Evolutionary conservation across 2,888 invertebrate species (phyloP).

Genomic region (Oeneis ivallda): DNA sequence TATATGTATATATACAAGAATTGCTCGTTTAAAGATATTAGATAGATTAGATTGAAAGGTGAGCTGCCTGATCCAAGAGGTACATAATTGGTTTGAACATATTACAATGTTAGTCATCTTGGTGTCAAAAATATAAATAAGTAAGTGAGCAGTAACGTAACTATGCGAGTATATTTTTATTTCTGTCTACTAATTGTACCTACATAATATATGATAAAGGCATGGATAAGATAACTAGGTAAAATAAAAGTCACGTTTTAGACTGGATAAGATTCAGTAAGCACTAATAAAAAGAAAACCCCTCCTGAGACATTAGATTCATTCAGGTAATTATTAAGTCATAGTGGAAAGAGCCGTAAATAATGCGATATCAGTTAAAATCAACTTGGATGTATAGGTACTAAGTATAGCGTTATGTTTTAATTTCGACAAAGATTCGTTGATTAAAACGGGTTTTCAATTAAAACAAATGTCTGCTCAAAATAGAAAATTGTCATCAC

Average conservation of each 20-base stretch:
- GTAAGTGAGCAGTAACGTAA: background rate
- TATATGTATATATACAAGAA: too few relatives aligned
- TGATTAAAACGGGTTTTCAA: too few relatives aligned
- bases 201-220: conserved; percentile 12
- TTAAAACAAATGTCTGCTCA: too few relatives aligned
- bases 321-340: too few relatives aligned
- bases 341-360: too few relatives aligned
- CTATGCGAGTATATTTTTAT: background rate
- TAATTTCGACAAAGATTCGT: background rate
- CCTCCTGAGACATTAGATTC: background rate
- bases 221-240: conserved; percentile 5
- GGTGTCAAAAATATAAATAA: conserved; percentile 8
- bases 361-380: too few relatives aligned
- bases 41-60: too few relatives aligned
- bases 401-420: background rate
- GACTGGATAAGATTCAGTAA: background rate
- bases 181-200: conserved; percentile 2
- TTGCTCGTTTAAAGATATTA: too few relatives aligned
- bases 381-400: too few relatives aligned
- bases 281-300: background rate
- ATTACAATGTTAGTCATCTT: background rate
- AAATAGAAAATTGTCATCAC: too few relatives aligned
- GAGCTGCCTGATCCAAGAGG: too few relatives aligned
- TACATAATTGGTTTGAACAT: too few relatives aligned
- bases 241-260: conserved; percentile 10